Base-by-base conservation (phyloP, 92 coral and sea anemone genomes). In the Palythoa heliodiscus region DNA sequence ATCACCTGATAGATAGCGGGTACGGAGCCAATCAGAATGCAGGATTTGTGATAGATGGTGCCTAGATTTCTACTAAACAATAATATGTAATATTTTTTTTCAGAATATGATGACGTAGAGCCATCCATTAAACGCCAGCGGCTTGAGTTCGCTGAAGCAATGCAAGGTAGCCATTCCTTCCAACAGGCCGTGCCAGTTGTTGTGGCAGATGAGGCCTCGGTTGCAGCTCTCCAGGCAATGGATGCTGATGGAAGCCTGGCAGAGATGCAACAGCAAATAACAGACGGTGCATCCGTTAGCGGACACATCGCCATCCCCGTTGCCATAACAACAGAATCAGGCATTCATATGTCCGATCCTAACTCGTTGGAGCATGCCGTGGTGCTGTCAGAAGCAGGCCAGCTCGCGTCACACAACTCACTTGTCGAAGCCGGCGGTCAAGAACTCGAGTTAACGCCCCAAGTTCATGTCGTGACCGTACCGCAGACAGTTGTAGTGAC, bases 241-340 rank as follows among this genome's bases (percentile, higher is more conserved):
- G 84, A 80, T 9, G 84, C 84, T 5, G 95, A 95, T 85, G 93
- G 93, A 70, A 92, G 94, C 60, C 92, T 97, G 71, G 92, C 94
- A 14, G 99, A 97, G 50, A 97, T 97, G 70, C 91, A 88, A 23
- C 99, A 97, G 64, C 99, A 97, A 64, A 97, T 97, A 71, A 87
- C 95, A 2, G 98, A 94, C 17, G 97, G 93, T 4, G 87, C 98
- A 17, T 87, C 86, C 38, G 95, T 92, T 43, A 87, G 94, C 39
- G 94, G 96, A 4, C 99, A 97, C 74, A 97, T 97, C 73, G 94
- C 99, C 63, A 94, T 97, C 75, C 99, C 99, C 7, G 99, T 97
- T 68, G 93, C 99, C 92, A 97, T 97, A 95, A 92, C 99, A 73
- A 90, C 98, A 19, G 99, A 97, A 73, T 87, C 98, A 19, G 97